These are phyloP conservation scores for Notothenia coriiceps DNA, from an alignment of 2,113 vertebrate species.

Conservation along the genomic window DNA sequence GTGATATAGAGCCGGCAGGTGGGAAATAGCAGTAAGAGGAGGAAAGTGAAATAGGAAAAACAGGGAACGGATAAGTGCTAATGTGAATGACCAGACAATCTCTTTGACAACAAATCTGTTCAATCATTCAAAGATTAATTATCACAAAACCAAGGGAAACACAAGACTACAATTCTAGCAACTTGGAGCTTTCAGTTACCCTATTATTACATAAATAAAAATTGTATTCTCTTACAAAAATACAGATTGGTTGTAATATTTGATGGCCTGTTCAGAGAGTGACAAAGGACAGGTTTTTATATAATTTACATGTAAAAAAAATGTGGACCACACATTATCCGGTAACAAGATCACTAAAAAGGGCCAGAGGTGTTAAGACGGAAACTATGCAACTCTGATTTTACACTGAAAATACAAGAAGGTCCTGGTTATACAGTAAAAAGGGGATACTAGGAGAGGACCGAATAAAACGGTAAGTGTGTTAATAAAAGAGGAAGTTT, in stretches of 20 bases:
- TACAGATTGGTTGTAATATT: background rate
- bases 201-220: background rate
- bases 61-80: slow-evolving; percentile 19
- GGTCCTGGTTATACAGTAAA: background rate
- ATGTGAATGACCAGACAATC: slow-evolving; percentile 34
- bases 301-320: slow-evolving; percentile 4
- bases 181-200: too few species aligned
- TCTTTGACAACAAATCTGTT: slow-evolving; percentile 20
- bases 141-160: too few species aligned
- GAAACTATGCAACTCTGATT: background rate
- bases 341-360: slow-evolving; percentile 2
- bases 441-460: background rate
- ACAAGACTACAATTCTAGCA: too few species aligned
- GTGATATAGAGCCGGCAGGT: slow-evolving; percentile 80
- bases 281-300: background rate
- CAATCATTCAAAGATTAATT: slow-evolving; percentile 25
- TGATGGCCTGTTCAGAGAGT: background rate
- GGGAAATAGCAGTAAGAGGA: slow-evolving; percentile 31
- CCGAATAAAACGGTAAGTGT: background rate
- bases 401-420: background rate
- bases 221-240: background rate
- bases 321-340: background rate
- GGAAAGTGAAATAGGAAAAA: slow-evolving; percentile 46
- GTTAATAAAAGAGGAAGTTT: background rate
- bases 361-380: slow-evolving; percentile 7